Base-by-base conservation (phyloP, 2,797 vertebrate genomes). In the Cuniculus paca region DNA sequence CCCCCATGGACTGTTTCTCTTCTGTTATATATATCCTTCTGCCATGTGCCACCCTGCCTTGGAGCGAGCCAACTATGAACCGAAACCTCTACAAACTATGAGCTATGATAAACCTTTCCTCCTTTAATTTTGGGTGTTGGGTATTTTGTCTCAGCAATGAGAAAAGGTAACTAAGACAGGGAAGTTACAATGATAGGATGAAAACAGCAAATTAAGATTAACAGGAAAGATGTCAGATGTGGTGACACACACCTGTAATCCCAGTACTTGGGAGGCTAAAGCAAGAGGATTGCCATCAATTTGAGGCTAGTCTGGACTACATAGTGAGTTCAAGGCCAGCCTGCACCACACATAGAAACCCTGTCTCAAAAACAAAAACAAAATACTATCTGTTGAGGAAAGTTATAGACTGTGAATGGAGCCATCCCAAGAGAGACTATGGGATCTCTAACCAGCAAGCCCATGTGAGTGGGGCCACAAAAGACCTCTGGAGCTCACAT, bases 161-260 rank as follows among this genome's bases (percentile, higher is more conserved):
- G 36, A 65, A 65, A 70, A 70, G 11, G 8, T 22, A 36, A 22
- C n/a, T 36, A 70, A 39, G n/a, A 70, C 8, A 70, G 19, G 39
- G 65, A 70, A 88, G 63, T 80, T 24, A 80, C 58, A 56, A 70
- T 75, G 70, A 86, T 26, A 95, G 26, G 24, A 26, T 81, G 19
- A 92, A 88, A 61, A 88, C 12, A 39, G 26, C 26, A 94, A 65
- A 56, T 78, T 79, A 93, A 92, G 74, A 75, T 22, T 22, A 63
- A 36, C 22, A 91, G 48, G 42, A 92, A 95, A 70, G 65, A 70
- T 70, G 65, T 70, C 19, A 70, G 8, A 14, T 39, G 26, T 45
- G 24, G 39, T 26, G 36, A 28, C 39, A 42, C 39, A 42, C 10
- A 45, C 22, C 70, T 45, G 39, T 28, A 74, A 42, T 74, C 70